Evolutionary conservation across 2,888 invertebrate species (phyloP), one percentile per base, ranked within the genome.

Genomic region (Lissocephala sabroskyi): DNA sequence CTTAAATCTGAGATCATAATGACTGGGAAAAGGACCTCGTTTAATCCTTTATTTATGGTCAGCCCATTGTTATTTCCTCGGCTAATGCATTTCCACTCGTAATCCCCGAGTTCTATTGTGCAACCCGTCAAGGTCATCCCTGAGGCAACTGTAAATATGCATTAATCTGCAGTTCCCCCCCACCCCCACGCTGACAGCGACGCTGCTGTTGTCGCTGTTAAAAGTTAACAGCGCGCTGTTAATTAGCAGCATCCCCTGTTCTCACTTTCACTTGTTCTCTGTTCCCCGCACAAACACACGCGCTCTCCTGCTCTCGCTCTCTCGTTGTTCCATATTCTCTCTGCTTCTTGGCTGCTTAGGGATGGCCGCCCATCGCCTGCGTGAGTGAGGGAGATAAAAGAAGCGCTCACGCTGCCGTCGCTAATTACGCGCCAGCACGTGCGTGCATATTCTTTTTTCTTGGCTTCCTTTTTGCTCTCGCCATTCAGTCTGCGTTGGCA

Each of bases 401-500:
- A n/a, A n/a, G n/a, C n/a, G n/a, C n/a, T n/a, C n/a, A n/a, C n/a
- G n/a, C n/a, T n/a, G n/a, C n/a, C n/a, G n/a, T n/a, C n/a, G n/a
- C n/a, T n/a, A n/a, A n/a, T 11, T 30, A 17, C 4, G 29, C 28
- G 26, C 26, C 50, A 56, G 71, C 68, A 70, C 68, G 68, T 70
- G 35, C 35, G 35, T 35, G 75, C 64, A 70, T 33, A 55, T 36
- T 45, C 53, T 45, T 33, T 45, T n/a, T 44, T 48, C 35, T 49
- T 44, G 17, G 39, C 47, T 33, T 35, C 26, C 10, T 30, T 29
- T 39, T 53, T 54, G 35, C 55, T 60, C 58, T 59, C 49, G 41
- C 56, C 51, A 47, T 35, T 56, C 71, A 74, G 62, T 74, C 64
- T 63, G 52, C 42, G 48, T 45, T 62, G 49, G 52, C 53, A 64